Percentiles rank a stretch among this genome's conserved stretches.
Conservation (phyloP, 2,113 vertebrate species). For the Myotis brandtii region DNA sequence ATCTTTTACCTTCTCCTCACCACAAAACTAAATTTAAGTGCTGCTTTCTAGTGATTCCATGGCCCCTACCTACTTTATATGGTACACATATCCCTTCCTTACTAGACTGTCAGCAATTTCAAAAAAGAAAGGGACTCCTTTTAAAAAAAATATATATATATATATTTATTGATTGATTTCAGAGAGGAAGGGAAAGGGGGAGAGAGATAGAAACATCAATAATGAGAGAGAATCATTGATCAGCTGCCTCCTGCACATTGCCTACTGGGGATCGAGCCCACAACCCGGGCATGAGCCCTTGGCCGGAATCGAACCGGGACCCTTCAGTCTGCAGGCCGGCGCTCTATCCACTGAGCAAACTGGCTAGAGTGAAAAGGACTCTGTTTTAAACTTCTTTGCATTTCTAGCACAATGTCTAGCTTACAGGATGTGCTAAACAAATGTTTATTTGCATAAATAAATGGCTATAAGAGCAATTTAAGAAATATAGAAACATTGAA, state of each 20-base stretch:
- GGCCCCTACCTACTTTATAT: neutral
- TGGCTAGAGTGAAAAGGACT: too few relatives aligned
- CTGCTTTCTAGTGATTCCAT: neutral
- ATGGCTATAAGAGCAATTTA: neutral
- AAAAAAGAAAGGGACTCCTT: neutral
- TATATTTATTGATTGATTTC: too few relatives aligned
- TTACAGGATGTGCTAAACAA: neutral
- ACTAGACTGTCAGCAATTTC: neutral
- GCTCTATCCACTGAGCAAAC: too few relatives aligned
- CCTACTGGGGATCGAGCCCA: too few relatives aligned
- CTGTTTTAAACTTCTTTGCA: neutral
- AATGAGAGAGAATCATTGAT: too few relatives aligned
- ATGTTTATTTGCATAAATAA: slow-evolving; percentile 3
- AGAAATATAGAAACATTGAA: neutral
- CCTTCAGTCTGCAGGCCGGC: too few relatives aligned
- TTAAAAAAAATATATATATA: too few relatives aligned
- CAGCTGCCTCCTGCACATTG: too few relatives aligned
- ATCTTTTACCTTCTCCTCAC: neutral
- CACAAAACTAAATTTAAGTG: neutral
- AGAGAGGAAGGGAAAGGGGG: too few relatives aligned
- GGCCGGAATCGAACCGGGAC: too few relatives aligned
- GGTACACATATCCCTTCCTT: neutral
- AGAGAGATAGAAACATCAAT: too few relatives aligned
- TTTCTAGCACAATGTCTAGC: neutral
- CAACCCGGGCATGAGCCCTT: too few relatives aligned